phyloP scores from a whole-genome alignment of 2,797 vertebrate genomes.

The Tapirus indicus region DNA sequence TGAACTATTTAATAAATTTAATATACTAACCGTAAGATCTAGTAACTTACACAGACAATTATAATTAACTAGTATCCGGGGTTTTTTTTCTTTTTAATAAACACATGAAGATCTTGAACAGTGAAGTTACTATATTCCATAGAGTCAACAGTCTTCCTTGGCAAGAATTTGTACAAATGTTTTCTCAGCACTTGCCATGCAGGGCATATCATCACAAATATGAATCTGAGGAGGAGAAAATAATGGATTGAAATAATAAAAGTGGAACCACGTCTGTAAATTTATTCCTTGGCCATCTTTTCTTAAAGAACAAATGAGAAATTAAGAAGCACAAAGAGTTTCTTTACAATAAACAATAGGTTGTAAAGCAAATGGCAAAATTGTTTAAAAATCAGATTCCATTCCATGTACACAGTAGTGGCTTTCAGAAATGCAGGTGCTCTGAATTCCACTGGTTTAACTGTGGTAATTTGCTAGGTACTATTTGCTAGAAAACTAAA shows the following conservation, averaged over 20 bases:
- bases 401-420: slow-evolving; percentile 18
- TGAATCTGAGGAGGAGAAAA: slow-evolving; percentile 84
- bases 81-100: slow-evolving; percentile 79
- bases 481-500: slow-evolving; percentile 67
- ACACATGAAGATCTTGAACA: slow-evolving; percentile 86
- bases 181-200: slow-evolving; percentile 87
- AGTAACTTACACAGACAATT: slow-evolving; percentile 83
- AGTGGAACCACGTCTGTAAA: slow-evolving; percentile 55
- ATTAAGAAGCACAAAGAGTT: slow-evolving; percentile 43
- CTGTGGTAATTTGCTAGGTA: slow-evolving; percentile 39
- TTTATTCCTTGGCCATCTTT: neutral
- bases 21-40: slow-evolving; percentile 85
- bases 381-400: slow-evolving; percentile 55
- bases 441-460: slow-evolving; percentile 62
- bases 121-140: slow-evolving; percentile 86
- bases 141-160: slow-evolving; percentile 86
- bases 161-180: slow-evolving; percentile 88
- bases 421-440: slow-evolving; percentile 74
- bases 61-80: slow-evolving; percentile 81
- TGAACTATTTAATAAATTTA: slow-evolving; percentile 87
- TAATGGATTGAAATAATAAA: slow-evolving; percentile 80
- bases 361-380: slow-evolving; percentile 52
- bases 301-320: slow-evolving; percentile 63
- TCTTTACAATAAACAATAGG: slow-evolving; percentile 43
- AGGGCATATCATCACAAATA: slow-evolving; percentile 87